Base-by-base conservation (phyloP, 2,113 vertebrate species). In the Bagarius yarrelli region DNA sequence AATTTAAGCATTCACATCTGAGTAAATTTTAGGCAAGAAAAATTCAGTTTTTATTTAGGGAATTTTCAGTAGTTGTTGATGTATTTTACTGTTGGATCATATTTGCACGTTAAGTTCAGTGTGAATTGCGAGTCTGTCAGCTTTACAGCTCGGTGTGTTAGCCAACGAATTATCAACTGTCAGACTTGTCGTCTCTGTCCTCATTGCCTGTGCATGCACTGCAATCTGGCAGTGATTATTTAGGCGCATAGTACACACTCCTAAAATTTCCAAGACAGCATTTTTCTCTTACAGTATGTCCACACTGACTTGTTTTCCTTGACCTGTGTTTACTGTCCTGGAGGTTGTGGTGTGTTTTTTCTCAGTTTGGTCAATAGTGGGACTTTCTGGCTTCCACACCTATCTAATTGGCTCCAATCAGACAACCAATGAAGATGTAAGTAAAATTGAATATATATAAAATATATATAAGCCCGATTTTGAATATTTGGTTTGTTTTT, bases 381-480 rank as follows among this genome's bases (percentile, higher is more conserved):
- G 97, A 73, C 96, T 99, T 85, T 98, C 97, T 53, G 97, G 97
- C 74, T 99, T 99, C 94, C 97, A 99, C 90, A 99, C 97, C 0
- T 99, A 99, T 90, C 92, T 99, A 90, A 97, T 99, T 93, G 96
- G 97, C 93, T 99, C 97, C 91, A 99, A 99, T 94, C 97, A 99
- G 95, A 99, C 97, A 57, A 99, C 97, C 56, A 99, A 99, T 73
- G 97, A 99, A 92, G 97, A 99, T 64, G 97, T 99, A 92, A 98
- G 97, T 96, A 89, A 56, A 67, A 47, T n/a, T n/a, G n/a, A n/a
- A n/a, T n/a, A n/a, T n/a, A n/a, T n/a, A n/a, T n/a, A n/a, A n/a
- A n/a, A n/a, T n/a, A n/a, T n/a, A n/a, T n/a, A n/a, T n/a, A n/a
- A n/a, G n/a, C n/a, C n/a, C n/a, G n/a, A n/a, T n/a, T n/a, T n/a